These are phyloP conservation scores for Diadema setosum DNA, from an alignment of 35 echinoderm and acorn worm species.

Conservation along the genomic window DNA sequence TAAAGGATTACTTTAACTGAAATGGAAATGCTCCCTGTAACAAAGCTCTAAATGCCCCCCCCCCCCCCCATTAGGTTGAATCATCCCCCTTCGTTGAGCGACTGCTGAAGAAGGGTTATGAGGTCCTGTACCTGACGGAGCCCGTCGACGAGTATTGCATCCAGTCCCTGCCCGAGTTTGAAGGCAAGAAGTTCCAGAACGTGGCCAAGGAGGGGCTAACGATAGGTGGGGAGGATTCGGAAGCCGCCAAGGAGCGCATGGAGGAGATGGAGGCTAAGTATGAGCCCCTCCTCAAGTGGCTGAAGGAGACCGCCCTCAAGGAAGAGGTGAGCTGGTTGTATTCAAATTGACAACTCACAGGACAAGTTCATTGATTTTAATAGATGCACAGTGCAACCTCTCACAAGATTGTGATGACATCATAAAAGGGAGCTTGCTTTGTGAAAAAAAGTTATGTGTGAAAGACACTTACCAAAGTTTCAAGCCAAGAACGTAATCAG, in stretches of 20 bases:
- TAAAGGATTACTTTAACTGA: too few species aligned
- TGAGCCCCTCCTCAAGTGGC: conserved; percentile 89
- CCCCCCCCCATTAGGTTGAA: conserved; percentile 44
- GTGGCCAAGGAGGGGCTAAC: conserved; percentile 93
- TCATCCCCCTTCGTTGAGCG: conserved; percentile 85
- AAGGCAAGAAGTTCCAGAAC: conserved; percentile 99
- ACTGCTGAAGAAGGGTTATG: conserved; percentile 94
- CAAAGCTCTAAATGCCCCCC: neutral
- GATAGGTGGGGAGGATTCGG: conserved; percentile 81
- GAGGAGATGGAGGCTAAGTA: conserved; percentile 89
- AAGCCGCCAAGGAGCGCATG: conserved; percentile 64
- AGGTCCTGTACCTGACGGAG: conserved; percentile 95
- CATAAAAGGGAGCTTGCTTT: too few species aligned
- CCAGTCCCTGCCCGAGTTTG: conserved; percentile 96
- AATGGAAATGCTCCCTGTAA: too few species aligned
- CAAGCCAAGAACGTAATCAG: too few species aligned
- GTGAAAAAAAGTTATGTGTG: too few species aligned
- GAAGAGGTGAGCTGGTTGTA: conserved; percentile 92
- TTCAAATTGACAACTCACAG: too few species aligned
- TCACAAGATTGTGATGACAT: too few species aligned
- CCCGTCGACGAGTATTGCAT: conserved; percentile 98
- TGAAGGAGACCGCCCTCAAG: conserved; percentile 86
- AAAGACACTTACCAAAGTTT: too few species aligned
- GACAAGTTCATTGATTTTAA: too few species aligned
- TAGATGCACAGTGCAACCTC: too few species aligned